Conservation (phyloP, 2,113 vertebrate species). For the Saguinus midas region DNA sequence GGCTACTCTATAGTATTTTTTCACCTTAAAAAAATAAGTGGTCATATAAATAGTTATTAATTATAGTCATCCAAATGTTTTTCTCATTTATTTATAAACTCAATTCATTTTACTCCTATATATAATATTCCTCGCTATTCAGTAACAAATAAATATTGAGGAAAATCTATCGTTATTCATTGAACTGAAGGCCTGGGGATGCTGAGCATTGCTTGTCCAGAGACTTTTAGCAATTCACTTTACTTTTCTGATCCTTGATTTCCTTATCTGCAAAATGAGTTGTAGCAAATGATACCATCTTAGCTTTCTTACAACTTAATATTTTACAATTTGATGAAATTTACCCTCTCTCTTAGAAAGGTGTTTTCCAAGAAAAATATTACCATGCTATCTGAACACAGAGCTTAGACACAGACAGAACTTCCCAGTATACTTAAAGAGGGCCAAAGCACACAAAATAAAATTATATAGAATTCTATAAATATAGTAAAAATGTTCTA, state of each 20-base stretch:
- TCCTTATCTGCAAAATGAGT: slow-evolving; percentile 19
- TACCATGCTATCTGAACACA: not conserved
- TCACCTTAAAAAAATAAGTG: slow-evolving; percentile 66
- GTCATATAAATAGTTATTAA: slow-evolving; percentile 30
- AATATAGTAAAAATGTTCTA: not conserved
- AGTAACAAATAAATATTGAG: not conserved
- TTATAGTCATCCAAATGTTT: slow-evolving; percentile 47
- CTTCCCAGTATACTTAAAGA: not conserved
- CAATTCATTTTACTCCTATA: slow-evolving; percentile 42
- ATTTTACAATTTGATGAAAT: slow-evolving; percentile 39
- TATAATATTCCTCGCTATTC: slow-evolving; percentile 30
- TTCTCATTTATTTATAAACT: slow-evolving; percentile 30
- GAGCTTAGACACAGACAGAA: not conserved
- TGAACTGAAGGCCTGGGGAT: not conserved
- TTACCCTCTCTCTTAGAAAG: not conserved
- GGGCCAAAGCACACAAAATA: slow-evolving; percentile 13
- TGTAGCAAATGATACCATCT: not conserved
- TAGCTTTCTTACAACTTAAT: not conserved
- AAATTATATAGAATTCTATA: not conserved
- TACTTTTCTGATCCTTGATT: slow-evolving; percentile 5
- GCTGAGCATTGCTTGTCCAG: not conserved
- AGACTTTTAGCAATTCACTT: slow-evolving; percentile 22
- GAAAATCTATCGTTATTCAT: slow-evolving; percentile 1
- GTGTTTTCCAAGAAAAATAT: slow-evolving; percentile 35
- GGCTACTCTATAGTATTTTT: slow-evolving; percentile 52